phyloP scores from a whole-genome alignment of 2,113 vertebrate genomes.

The Tursiops truncatus region DNA sequence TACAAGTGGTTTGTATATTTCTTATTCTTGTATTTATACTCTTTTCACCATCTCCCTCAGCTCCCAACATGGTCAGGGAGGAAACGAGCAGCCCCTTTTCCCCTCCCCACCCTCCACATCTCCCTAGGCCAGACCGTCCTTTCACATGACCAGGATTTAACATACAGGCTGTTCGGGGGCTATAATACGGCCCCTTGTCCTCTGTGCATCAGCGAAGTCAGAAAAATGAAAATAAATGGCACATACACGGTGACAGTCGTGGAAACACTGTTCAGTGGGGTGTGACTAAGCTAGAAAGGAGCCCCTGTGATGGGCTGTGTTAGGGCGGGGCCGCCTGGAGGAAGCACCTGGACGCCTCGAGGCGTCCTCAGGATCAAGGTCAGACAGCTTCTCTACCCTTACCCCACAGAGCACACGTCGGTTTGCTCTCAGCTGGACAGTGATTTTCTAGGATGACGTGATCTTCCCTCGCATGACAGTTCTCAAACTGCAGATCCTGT shows the following conservation, averaged over 20 bases:
- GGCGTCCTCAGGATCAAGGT: neutral
- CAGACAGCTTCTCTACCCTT: neutral
- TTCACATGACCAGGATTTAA: neutral
- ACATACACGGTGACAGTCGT: too few relatives aligned
- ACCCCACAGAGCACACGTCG: neutral
- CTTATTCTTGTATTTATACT: neutral
- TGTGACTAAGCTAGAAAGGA: neutral
- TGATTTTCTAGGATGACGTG: neutral
- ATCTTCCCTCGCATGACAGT: neutral
- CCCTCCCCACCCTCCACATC: too few relatives aligned
- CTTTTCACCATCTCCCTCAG: neutral
- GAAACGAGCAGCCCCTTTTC: neutral
- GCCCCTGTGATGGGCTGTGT: neutral
- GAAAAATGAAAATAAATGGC: neutral
- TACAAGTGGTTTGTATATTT: too few relatives aligned
- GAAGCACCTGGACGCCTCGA: too few relatives aligned
- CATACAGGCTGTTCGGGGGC: too few relatives aligned
- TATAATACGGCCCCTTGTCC: too few relatives aligned
- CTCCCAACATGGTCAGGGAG: neutral
- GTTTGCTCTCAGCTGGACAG: neutral
- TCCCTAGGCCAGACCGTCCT: neutral
- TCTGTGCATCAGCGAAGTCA: too few relatives aligned
- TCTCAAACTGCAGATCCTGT: neutral
- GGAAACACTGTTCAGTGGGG: neutral
- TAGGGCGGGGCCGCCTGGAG: neutral